Evolutionary conservation across 2,113 vertebrate species (phyloP), one percentile per base, ranked within the genome.

Genomic region (Hepsetus odoe): DNA sequence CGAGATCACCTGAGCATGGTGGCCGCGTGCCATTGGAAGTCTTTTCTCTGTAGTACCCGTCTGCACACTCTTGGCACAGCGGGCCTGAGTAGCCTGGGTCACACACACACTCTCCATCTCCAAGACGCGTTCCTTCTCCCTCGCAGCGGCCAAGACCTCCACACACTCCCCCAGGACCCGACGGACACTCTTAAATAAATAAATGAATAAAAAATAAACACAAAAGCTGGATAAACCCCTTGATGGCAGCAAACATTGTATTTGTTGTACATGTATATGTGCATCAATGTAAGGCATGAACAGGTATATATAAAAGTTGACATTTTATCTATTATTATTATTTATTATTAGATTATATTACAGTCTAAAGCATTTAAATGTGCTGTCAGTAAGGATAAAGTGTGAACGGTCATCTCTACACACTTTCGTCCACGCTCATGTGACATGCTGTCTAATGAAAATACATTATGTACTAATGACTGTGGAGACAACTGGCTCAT

Each of bases 131-230:
- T 33, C 98, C 97, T 0, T 97, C 94, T 0, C 98, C 98, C 0
- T 97, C 95, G 0, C 98, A 99, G 62, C 90, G 92, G n/a, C 97
- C 98, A 0, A 98, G 93, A 82, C 97, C 96, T 0, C 95, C 94
- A 76, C 98, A 99, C 42, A 96, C 95, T 77, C 92, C 95, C 64
- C 70, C 92, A 1, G 94, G 77, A 9, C 95, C 94, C 0, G 93
- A 95, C 0, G 93, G 95, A 55, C 98, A 99, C 75, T 95, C 98
- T 99, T 90, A 33, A 68, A 68, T 84, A n/a, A 22, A 58, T 73
- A 24, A 80, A 44, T 38, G 35, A 38, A 38, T 5, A 10, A 5
- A 46, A 53, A 32, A 64, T 46, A 49, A 72, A 28, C 42, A 38
- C 16, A 56, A 30, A 64, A 20, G 58, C 9, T 33, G 13, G 6